phyloP scores from a whole-genome alignment of 2,113 vertebrate species.

The Triplophysa dalaica region DNA sequence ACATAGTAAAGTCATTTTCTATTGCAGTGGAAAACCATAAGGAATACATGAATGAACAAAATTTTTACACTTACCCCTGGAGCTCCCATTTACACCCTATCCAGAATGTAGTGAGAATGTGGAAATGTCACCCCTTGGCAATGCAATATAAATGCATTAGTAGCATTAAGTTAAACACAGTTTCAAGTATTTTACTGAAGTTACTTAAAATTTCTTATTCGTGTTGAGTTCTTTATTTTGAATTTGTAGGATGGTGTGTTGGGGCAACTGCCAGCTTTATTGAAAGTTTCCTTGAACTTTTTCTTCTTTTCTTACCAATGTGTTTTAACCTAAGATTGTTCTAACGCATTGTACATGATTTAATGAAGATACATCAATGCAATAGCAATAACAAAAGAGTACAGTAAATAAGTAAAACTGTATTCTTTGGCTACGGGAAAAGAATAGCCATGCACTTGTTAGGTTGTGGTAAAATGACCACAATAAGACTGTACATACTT shows the following conservation, averaged over 20 bases:
- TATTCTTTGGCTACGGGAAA: not conserved
- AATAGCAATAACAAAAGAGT: not conserved
- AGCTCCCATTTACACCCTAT: not conserved
- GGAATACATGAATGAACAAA: constrained; percentile 72
- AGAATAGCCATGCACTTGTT: constrained; percentile 57
- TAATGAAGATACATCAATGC: too few species aligned
- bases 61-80: constrained; percentile 39
- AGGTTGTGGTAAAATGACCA: constrained; percentile 46
- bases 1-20: constrained; percentile 64
- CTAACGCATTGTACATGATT: too few species aligned
- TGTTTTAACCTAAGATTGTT: too few species aligned
- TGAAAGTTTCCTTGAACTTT: too few species aligned
- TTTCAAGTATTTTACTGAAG: too few species aligned
- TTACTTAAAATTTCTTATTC: too few species aligned
- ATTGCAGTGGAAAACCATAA: constrained; percentile 62
- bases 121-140: constrained; percentile 22
- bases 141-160: not conserved
- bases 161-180: too few species aligned
- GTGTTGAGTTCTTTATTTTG: too few species aligned
- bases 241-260: too few species aligned
- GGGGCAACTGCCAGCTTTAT: too few species aligned
- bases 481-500: constrained; percentile 36
- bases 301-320: too few species aligned
- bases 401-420: not conserved
- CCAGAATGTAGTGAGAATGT: constrained; percentile 22